These are phyloP conservation scores for Julus scandinavius DNA, from an alignment of 2,888 invertebrate genomes.

Conservation along the genomic window DNA sequence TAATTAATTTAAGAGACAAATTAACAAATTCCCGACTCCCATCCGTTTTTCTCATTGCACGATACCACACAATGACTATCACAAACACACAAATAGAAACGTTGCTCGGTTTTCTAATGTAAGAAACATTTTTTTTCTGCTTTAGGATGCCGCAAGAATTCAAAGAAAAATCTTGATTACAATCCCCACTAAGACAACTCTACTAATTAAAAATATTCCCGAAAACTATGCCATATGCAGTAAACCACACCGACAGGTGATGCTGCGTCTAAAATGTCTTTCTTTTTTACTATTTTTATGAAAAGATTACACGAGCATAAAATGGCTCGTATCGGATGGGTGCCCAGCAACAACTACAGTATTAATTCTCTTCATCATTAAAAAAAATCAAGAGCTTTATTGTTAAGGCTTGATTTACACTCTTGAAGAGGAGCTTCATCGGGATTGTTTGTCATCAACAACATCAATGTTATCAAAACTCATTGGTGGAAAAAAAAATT, in stretches of 20 bases:
- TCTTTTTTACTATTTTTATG: not conserved
- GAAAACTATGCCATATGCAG: not conserved
- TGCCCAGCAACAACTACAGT: not conserved
- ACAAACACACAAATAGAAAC: not conserved
- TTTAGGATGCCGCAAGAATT: not conserved
- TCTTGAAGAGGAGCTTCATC: not conserved
- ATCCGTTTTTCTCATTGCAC: not conserved
- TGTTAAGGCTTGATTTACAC: not conserved
- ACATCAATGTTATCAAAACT: no score
- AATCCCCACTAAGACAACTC: slow-evolving; percentile 7
- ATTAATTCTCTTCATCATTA: not conserved
- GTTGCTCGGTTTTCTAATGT: not conserved
- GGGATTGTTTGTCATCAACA: no score
- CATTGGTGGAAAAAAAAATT: no score
- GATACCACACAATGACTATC: not conserved
- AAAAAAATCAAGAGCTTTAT: not conserved
- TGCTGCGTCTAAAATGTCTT: not conserved
- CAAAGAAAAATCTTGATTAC: slow-evolving; percentile 28
- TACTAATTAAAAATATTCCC: not conserved
- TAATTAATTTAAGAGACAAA: not conserved
- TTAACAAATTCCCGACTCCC: not conserved
- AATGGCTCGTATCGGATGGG: not conserved
- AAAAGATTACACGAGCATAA: not conserved
- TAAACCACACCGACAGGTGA: slow-evolving; percentile 21
- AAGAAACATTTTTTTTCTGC: not conserved